Percentiles rank a stretch among this genome's conserved stretches.
These are phyloP conservation scores for Lepidochrysops patricia DNA, from an alignment of 2,888 invertebrate genomes.

Conservation along the genomic window DNA sequence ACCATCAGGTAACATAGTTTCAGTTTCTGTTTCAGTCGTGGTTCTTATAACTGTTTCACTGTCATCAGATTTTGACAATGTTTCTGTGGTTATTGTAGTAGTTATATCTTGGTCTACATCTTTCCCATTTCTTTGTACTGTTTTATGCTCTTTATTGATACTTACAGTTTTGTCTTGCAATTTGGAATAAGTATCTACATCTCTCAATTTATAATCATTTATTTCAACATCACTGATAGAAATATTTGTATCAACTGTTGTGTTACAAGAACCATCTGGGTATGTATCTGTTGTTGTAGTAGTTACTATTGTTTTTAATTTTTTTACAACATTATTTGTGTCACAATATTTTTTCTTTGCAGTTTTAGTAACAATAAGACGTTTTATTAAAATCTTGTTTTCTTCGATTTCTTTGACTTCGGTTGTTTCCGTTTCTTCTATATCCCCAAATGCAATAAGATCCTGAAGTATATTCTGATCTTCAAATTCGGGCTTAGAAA, in stretches of 20 bases:
- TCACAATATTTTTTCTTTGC: slow-evolving; percentile 44
- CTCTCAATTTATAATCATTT: slow-evolving; percentile 30
- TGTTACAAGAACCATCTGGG: slow-evolving; percentile 50
- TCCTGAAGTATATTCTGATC: slow-evolving; percentile 32
- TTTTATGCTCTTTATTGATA: slow-evolving; percentile 45
- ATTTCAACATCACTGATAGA: slow-evolving; percentile 44
- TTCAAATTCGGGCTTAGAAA: slow-evolving; percentile 11
- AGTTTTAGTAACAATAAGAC: slow-evolving; percentile 43
- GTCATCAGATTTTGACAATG: slow-evolving; percentile 37
- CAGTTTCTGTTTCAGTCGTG: slow-evolving; percentile 51
- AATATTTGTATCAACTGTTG: slow-evolving; percentile 49
- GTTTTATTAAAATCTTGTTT: slow-evolving; percentile 35
- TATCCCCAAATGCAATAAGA: slow-evolving; percentile 30
- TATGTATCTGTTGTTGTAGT: slow-evolving; percentile 53
- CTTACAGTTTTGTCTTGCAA: slow-evolving; percentile 45
- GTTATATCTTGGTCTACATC: slow-evolving; percentile 50
- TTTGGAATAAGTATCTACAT: slow-evolving; percentile 36
- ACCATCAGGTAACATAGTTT: slow-evolving; percentile 46
- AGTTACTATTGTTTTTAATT: slow-evolving; percentile 46
- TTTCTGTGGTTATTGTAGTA: slow-evolving; percentile 56
- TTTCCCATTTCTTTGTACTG: slow-evolving; percentile 38
- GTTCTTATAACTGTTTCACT: slow-evolving; percentile 51
- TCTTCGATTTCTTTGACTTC: slow-evolving; percentile 38
- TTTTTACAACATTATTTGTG: slow-evolving; percentile 32
- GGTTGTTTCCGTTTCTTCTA: slow-evolving; percentile 36